phyloP scores from a whole-genome alignment of 2,888 invertebrate species.

The Drosophila anomelani region DNA sequence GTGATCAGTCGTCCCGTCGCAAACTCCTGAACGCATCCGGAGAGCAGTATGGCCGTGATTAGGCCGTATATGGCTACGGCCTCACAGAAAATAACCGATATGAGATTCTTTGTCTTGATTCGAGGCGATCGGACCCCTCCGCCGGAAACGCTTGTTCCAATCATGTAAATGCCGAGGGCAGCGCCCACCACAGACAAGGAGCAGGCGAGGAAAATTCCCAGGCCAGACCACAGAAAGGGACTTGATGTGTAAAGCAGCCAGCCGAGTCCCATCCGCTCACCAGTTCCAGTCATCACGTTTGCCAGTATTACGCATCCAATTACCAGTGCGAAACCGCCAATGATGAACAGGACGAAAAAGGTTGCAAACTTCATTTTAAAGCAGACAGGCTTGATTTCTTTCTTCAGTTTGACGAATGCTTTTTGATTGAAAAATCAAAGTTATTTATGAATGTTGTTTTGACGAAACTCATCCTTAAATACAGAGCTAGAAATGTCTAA shows the following conservation, averaged over 20 bases:
- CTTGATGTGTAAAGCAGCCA: conserved; percentile 95
- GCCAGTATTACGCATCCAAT: conserved; percentile 84
- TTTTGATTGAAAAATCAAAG: not conserved
- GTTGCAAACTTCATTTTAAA: conserved; percentile 11
- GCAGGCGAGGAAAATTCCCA: conserved; percentile 97
- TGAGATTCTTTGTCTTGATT: conserved; percentile 99
- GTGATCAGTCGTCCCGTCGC: conserved; percentile 57
- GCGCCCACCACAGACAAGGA: conserved; percentile 98
- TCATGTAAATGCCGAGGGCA: conserved; percentile 98
- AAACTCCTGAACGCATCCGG: conserved; percentile 89
- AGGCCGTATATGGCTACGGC: conserved; percentile 99
- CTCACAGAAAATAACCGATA: conserved; percentile 99
- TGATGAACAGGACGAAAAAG: not conserved
- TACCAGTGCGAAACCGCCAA: conserved; percentile 86
- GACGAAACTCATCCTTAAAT: not conserved
- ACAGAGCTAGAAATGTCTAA: not conserved
- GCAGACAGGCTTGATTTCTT: not conserved
- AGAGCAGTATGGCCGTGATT: conserved; percentile 98
- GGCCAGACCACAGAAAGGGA: conserved; percentile 97
- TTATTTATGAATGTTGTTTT: not conserved
- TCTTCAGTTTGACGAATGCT: not conserved
- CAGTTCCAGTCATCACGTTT: conserved; percentile 92
- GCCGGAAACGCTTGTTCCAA: conserved; percentile 97
- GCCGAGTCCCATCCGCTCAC: conserved; percentile 93
- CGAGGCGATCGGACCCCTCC: conserved; percentile 99